phyloP scores from a whole-genome alignment of 2,888 invertebrate genomes.

The Disparrhopalites patrizii region DNA sequence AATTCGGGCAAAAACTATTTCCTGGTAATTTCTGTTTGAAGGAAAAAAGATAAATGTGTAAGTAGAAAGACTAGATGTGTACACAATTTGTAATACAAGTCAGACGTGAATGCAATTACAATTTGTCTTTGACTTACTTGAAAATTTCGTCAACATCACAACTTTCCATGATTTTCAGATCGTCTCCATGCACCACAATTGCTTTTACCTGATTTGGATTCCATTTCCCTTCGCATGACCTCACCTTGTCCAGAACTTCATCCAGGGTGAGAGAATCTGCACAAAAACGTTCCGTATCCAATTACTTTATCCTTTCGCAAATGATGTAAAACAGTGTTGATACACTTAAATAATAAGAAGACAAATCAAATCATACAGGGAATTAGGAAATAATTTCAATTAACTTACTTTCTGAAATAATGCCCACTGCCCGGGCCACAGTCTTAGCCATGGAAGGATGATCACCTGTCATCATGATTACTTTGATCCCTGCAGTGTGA shows the following conservation, averaged over 20 bases:
- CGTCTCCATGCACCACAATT: slow-evolving; percentile 60
- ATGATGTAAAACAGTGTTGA: background rate
- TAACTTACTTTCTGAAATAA: slow-evolving; percentile 84
- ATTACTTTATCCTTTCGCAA: too few species aligned
- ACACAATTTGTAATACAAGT: background rate
- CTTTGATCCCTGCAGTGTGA: slow-evolving; percentile 59
- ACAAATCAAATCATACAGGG: background rate
- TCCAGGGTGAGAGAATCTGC: slow-evolving; percentile 59
- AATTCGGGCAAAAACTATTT: slow-evolving; percentile 94
- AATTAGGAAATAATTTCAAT: background rate
- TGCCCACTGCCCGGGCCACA: slow-evolving; percentile 90
- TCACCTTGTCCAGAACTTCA: slow-evolving; percentile 63
- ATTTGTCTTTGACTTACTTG: background rate
- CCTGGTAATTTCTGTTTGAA: slow-evolving; percentile 64
- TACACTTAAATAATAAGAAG: slow-evolving; percentile 1
- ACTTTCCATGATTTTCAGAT: slow-evolving; percentile 80
- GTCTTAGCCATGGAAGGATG: slow-evolving; percentile 92
- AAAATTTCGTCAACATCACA: slow-evolving; percentile 88
- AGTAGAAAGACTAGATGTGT: background rate
- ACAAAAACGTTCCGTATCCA: too few species aligned
- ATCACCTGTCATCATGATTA: slow-evolving; percentile 61
- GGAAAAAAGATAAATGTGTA: too few species aligned
- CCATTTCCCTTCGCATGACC: slow-evolving; percentile 57
- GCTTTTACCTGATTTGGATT: slow-evolving; percentile 55
- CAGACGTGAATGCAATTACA: background rate